Percentiles rank a stretch among this genome's conserved stretches.
These are phyloP conservation scores for Ameiurus melas DNA, from an alignment of 2,113 vertebrate species.

Conservation along the genomic window DNA sequence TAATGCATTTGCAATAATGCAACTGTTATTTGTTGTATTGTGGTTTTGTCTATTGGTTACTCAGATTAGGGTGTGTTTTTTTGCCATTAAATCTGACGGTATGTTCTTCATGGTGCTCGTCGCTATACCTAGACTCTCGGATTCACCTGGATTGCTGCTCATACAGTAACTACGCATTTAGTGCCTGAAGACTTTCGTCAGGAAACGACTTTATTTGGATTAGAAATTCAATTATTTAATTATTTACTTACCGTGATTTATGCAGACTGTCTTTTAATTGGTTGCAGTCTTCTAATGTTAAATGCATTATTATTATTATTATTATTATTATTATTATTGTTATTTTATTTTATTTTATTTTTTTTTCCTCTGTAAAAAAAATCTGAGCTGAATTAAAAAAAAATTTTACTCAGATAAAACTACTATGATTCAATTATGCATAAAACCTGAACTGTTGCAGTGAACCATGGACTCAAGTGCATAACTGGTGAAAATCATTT, in stretches of 20 bases:
- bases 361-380: no score
- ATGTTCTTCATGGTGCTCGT: no score
- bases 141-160: background rate
- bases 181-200: background rate
- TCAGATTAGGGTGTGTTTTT: no score
- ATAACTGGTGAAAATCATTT: constrained; percentile 26
- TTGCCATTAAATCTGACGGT: no score
- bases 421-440: background rate
- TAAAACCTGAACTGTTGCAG: background rate
- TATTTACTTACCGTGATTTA: background rate
- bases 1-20: no score
- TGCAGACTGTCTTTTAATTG: no score
- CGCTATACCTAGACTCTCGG: no score
- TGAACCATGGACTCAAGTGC: background rate
- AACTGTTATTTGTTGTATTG: no score
- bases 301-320: background rate
- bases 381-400: background rate
- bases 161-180: background rate
- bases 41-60: no score
- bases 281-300: background rate
- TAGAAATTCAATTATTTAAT: background rate
- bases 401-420: background rate
- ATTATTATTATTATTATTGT: background rate
- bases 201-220: background rate
- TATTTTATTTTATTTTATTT: no score